Conservation (phyloP, 2,888 invertebrate genomes). For the Rotaria macrura region DNA sequence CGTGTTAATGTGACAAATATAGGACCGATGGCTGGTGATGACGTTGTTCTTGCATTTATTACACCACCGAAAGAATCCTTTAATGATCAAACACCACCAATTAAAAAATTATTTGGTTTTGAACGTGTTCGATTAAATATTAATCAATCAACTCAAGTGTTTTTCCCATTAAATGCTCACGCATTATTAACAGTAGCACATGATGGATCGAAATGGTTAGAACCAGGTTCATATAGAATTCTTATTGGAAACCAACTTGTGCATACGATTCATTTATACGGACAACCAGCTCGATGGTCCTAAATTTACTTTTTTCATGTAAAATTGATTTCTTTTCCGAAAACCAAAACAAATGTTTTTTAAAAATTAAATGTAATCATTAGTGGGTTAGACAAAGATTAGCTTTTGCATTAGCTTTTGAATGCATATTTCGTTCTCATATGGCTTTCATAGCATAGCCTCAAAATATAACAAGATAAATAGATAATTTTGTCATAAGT, state of each 20-base stretch:
- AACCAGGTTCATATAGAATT: constrained; percentile 4
- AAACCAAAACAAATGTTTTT: too few relatives aligned
- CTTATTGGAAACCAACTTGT: not conserved
- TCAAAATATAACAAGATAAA: too few relatives aligned
- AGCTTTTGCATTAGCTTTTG: too few relatives aligned
- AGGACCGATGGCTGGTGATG: not conserved
- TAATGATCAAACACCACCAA: not conserved
- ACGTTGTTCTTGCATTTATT: constrained; percentile 16
- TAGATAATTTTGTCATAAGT: too few relatives aligned
- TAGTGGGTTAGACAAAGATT: too few relatives aligned
- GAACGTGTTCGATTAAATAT: constrained; percentile 13
- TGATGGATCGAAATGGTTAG: constrained; percentile 20
- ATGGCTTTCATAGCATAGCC: too few relatives aligned
- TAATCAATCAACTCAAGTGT: not conserved
- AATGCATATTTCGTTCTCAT: too few relatives aligned
- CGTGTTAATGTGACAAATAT: constrained; percentile 8
- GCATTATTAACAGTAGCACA: not conserved
- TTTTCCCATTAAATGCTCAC: not conserved
- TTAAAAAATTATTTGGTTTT: constrained; percentile 11
- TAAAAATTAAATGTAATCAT: too few relatives aligned
- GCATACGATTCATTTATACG: not conserved
- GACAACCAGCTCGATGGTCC: constrained; percentile 11
- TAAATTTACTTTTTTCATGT: not conserved
- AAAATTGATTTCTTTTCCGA: too few relatives aligned
- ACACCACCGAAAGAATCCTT: not conserved